Conservation (phyloP, 2,113 vertebrate genomes). For the Thryonomys swinderianus region DNA sequence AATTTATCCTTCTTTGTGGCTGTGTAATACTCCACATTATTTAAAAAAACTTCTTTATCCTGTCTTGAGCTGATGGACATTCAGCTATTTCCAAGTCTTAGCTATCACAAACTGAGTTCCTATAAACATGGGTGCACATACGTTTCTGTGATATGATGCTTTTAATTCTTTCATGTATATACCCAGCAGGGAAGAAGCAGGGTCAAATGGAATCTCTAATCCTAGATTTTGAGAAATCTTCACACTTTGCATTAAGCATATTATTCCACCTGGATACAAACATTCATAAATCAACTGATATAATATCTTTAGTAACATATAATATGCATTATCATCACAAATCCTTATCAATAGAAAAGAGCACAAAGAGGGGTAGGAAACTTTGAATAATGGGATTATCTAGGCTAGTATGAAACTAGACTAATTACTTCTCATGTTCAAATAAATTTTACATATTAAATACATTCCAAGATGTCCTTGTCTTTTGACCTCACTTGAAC, state of each 20-base stretch:
- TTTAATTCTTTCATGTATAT: no score
- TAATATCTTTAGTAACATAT: background rate
- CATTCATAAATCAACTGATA: background rate
- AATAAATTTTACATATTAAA: background rate
- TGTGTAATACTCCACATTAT: no score
- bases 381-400: background rate
- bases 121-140: no score
- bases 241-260: background rate
- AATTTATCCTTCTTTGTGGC: no score
- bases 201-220: no score
- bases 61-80: no score
- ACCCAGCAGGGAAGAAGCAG: no score
- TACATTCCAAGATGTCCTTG: background rate
- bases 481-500: background rate
- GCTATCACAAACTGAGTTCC: no score
- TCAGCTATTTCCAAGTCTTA: no score
- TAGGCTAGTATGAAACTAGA: background rate
- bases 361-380: background rate
- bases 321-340: background rate
- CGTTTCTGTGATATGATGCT: no score
- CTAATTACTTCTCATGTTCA: conserved; percentile 7
- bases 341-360: background rate
- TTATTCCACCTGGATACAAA: background rate
- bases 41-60: no score
- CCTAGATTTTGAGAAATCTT: no score